Evolutionary conservation across 1,140 invertebrate species (phyloP).

Genomic region (Chironomus striatipennis): DNA sequence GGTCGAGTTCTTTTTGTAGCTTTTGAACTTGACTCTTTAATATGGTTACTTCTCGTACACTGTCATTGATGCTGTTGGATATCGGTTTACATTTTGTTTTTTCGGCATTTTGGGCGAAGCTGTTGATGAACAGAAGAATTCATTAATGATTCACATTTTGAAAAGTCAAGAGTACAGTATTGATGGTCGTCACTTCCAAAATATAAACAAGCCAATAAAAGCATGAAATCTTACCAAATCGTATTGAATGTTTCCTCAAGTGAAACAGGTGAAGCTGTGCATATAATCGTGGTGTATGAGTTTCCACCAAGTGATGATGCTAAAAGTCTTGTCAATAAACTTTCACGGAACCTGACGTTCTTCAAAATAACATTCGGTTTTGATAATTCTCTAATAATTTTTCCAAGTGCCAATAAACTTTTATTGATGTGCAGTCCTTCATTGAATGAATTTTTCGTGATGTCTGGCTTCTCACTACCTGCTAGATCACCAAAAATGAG

Average conservation of each 20-base stretch:
- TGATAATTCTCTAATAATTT: neutral
- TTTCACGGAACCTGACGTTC: neutral
- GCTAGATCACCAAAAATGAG: neutral
- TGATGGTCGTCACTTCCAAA: too few species aligned
- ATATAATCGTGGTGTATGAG: neutral
- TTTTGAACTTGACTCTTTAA: neutral
- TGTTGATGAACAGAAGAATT: too few species aligned
- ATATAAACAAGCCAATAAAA: too few species aligned
- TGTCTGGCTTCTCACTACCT: neutral
- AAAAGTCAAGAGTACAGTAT: too few species aligned
- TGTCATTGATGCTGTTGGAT: neutral
- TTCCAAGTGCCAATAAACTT: neutral
- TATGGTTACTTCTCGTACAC: neutral
- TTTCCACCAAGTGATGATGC: neutral
- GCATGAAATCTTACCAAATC: neutral
- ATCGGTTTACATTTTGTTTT: neutral
- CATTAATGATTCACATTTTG: too few species aligned
- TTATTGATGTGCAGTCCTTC: neutral
- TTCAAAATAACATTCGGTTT: neutral
- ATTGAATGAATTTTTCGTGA: neutral
- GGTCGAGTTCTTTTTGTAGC: neutral
- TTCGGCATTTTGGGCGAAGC: neutral
- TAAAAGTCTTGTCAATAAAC: neutral
- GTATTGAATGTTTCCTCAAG: neutral
- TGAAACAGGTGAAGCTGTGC: neutral